Evolutionary conservation across 2,888 invertebrate genomes (phyloP).

Genomic region (Apotomis capreana): DNA sequence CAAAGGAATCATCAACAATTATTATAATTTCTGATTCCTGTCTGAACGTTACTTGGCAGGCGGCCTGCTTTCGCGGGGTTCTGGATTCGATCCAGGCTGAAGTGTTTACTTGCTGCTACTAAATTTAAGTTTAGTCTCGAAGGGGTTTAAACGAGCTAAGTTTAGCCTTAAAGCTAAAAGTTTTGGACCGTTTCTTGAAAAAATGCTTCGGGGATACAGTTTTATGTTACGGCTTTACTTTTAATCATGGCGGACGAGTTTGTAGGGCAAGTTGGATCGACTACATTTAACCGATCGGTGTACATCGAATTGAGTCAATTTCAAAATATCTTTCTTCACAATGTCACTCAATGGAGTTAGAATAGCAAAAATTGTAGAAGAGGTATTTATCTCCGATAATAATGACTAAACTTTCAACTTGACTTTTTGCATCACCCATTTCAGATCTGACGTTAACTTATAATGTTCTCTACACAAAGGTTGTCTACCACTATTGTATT

Average conservation of each 20-base stretch:
- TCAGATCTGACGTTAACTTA: too few relatives aligned
- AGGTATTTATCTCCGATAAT: too few relatives aligned
- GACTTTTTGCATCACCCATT: too few relatives aligned
- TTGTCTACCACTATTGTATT: too few relatives aligned
- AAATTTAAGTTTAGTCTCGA: constrained; percentile 38
- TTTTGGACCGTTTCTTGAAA: constrained; percentile 28
- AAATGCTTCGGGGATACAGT: constrained; percentile 27
- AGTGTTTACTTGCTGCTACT: constrained; percentile 36
- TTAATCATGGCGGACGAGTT: constrained; percentile 10
- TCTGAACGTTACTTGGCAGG: constrained; percentile 33
- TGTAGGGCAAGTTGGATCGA: too few relatives aligned
- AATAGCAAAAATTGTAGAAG: too few relatives aligned
- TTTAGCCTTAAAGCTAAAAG: constrained; percentile 34
- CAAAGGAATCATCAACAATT: constrained; percentile 30
- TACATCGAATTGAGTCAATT: too few relatives aligned
- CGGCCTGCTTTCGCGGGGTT: constrained; percentile 26
- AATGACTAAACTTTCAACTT: too few relatives aligned
- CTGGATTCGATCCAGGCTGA: constrained; percentile 38
- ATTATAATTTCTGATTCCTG: constrained; percentile 35
- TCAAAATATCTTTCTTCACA: too few relatives aligned
- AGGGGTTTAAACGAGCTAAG: constrained; percentile 38
- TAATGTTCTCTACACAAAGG: too few relatives aligned
- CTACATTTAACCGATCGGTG: too few relatives aligned
- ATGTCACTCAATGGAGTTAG: too few relatives aligned
- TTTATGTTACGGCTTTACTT: constrained; percentile 23